Conservation (phyloP, 2,113 vertebrate species). For the Theristicus caerulescens region DNA sequence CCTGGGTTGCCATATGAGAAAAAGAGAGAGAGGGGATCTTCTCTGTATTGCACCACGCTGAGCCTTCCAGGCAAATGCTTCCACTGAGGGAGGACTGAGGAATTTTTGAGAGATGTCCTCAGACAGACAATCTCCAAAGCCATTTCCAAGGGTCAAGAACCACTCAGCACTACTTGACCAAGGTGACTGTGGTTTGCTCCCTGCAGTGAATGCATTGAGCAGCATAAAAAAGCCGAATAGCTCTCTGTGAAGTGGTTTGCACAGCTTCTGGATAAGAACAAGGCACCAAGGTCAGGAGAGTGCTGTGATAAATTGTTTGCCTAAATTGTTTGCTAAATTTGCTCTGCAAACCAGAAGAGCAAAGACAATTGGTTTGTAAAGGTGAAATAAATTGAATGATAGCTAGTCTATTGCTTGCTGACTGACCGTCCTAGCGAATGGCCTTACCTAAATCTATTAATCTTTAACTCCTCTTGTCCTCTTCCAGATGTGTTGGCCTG, state of each 20-base stretch:
- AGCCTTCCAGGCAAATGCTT: background rate
- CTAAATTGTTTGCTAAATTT: background rate
- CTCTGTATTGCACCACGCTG: background rate
- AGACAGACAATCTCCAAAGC: background rate
- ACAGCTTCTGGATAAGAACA: background rate
- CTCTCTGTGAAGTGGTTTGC: background rate
- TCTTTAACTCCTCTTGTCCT: background rate
- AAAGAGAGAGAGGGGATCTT: background rate
- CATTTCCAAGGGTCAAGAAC: background rate
- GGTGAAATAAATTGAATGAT: background rate
- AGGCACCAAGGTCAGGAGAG: background rate
- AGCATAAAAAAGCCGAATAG: background rate
- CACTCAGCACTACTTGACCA: background rate
- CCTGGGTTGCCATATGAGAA: background rate
- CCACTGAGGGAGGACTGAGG: background rate
- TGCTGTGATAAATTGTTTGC: background rate
- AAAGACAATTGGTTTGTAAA: background rate
- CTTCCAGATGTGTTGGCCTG: background rate
- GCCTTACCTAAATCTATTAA: background rate
- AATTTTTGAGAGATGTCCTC: background rate
- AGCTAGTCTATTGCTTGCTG: background rate
- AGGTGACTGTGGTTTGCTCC: background rate
- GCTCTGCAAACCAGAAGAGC: background rate
- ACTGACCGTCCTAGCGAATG: background rate
- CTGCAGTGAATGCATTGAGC: background rate